Conservation (phyloP, 2,888 invertebrate genomes). For the Hirtodrosophila alboralis region DNA sequence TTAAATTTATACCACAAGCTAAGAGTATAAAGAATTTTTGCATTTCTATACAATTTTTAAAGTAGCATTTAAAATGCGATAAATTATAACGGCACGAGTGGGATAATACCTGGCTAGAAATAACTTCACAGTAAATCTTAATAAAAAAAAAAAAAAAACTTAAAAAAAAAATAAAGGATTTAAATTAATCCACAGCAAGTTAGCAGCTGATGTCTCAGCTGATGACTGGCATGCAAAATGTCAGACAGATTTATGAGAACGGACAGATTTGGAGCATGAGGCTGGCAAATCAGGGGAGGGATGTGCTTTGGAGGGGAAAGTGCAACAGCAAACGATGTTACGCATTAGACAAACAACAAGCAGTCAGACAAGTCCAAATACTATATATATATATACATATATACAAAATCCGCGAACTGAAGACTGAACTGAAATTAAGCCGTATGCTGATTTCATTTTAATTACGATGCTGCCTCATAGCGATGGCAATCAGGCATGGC, state of each 20-base stretch:
- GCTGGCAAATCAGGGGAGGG: slow-evolving; percentile 16
- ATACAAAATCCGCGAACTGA: slow-evolving; percentile 39
- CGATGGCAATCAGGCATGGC: slow-evolving; percentile 75
- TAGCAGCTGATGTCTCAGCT: slow-evolving; percentile 58
- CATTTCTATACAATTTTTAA: background rate
- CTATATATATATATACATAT: no score
- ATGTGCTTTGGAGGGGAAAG: background rate
- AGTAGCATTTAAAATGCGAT: slow-evolving; percentile 12
- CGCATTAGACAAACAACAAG: slow-evolving; percentile 78
- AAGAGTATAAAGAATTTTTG: no score
- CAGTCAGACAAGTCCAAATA: slow-evolving; percentile 57
- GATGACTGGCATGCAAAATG: slow-evolving; percentile 80
- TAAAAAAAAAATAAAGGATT: slow-evolving; percentile 44
- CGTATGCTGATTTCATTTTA: slow-evolving; percentile 80
- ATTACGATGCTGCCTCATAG: slow-evolving; percentile 66
- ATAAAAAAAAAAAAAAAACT: slow-evolving; percentile 23
- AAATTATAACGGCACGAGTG: slow-evolving; percentile 35
- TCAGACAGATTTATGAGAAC: slow-evolving; percentile 74
- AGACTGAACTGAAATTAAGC: slow-evolving; percentile 69
- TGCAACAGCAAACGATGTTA: slow-evolving; percentile 69
- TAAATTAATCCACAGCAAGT: slow-evolving; percentile 67
- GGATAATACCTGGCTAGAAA: slow-evolving; percentile 33
- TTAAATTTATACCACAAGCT: no score
- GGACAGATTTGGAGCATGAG: slow-evolving; percentile 78
- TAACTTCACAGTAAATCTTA: slow-evolving; percentile 36